phyloP scores from a whole-genome alignment of 2,113 vertebrate genomes.

The Eptatretus burgeri region DNA sequence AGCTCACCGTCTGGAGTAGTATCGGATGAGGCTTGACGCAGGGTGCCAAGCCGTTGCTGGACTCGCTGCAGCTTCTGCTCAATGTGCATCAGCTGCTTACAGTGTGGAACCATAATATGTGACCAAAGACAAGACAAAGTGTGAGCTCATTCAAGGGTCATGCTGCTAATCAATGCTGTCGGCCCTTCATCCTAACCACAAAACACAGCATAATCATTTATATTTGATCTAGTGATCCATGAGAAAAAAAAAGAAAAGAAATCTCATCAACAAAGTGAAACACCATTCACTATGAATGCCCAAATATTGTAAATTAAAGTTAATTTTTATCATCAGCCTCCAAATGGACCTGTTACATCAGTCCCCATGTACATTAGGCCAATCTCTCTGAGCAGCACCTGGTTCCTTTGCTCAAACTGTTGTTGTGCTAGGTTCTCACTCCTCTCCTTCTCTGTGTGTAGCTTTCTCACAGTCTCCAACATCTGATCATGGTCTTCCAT shows the following conservation, averaged over 20 bases:
- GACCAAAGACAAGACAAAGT: conserved; percentile 10
- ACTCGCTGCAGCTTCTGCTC: conserved; percentile 57
- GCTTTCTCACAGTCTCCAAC: conserved; percentile 70
- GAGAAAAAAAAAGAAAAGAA: neutral
- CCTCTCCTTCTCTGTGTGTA: conserved; percentile 66
- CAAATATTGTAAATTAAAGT: too few relatives aligned
- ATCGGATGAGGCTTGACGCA: conserved; percentile 47
- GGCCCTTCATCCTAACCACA: too few relatives aligned
- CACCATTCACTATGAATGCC: neutral
- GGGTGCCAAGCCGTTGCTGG: conserved; percentile 54
- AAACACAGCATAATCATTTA: too few relatives aligned
- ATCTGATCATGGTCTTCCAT: conserved; percentile 72
- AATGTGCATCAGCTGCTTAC: conserved; percentile 42
- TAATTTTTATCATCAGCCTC: too few relatives aligned
- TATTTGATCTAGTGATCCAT: neutral
- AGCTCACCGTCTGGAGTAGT: conserved; percentile 79
- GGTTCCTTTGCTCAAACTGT: conserved; percentile 79
- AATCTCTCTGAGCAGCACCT: conserved; percentile 21
- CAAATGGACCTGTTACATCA: too few relatives aligned
- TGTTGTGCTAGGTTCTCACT: conserved; percentile 57
- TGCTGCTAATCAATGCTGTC: too few relatives aligned
- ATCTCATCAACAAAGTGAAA: neutral
- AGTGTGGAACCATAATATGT: conserved; percentile 11
- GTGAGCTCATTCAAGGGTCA: conserved; percentile 5
- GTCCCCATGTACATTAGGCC: too few relatives aligned